phyloP scores from a whole-genome alignment of 2,888 invertebrate species.

The Caenorhabditis angaria region DNA sequence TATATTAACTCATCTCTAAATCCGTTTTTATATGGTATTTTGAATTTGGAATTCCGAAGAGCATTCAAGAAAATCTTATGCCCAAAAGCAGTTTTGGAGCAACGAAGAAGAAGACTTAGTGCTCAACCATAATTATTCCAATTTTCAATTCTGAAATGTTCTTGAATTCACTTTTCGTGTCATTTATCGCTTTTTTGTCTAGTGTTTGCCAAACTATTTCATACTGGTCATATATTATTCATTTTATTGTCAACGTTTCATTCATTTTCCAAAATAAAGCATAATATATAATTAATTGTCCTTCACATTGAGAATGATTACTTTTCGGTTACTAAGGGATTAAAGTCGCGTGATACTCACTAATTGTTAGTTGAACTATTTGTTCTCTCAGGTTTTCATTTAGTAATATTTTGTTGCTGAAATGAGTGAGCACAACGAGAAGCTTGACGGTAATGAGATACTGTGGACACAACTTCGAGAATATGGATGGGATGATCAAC shows the following conservation, averaged over 20 bases:
- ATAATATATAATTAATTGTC: no score
- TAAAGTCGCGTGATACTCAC: no score
- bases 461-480: no score
- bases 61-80: slow-evolving; percentile 72
- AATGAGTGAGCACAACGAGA: no score
- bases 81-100: slow-evolving; percentile 61
- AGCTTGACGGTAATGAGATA: no score
- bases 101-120: slow-evolving; percentile 49
- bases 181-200: neutral
- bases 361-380: no score
- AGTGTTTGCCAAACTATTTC: neutral
- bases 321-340: no score
- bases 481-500: no score
- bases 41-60: slow-evolving; percentile 71
- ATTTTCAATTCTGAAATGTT: neutral
- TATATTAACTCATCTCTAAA: slow-evolving; percentile 71
- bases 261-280: neutral
- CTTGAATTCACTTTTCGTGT: neutral
- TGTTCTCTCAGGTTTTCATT: no score
- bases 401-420: no score
- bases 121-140: slow-evolving; percentile 45
- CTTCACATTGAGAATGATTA: no score
- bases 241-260: neutral
- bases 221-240: neutral
- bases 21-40: slow-evolving; percentile 71